A percentile compares a stretch with the other conserved stretches of the same genome.
Evolutionary conservation across 1,140 invertebrate species (phyloP).

Genomic region (Aphis gossypii): DNA sequence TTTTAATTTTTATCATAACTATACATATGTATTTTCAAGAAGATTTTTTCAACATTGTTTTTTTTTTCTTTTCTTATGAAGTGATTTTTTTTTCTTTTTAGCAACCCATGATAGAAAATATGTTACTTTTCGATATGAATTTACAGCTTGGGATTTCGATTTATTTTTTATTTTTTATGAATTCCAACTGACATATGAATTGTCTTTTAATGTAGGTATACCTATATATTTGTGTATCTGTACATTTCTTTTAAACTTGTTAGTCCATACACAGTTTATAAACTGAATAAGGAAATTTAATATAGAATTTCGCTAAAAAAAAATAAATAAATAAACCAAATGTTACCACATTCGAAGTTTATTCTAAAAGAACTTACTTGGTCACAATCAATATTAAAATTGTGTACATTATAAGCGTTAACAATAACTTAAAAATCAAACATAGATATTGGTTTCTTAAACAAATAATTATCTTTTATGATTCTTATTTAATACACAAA

Average conservation of each 20-base stretch:
- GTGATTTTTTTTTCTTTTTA: not conserved
- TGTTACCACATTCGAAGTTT: conserved; percentile 27
- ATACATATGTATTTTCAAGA: not conserved
- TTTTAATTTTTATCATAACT: no score
- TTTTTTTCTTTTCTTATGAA: not conserved
- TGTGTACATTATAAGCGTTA: not conserved
- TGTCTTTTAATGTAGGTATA: not conserved
- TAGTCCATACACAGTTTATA: not conserved
- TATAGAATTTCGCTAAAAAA: not conserved
- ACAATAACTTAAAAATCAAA: not conserved
- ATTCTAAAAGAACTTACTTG: not conserved
- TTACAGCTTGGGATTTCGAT: not conserved
- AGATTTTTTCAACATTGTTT: not conserved
- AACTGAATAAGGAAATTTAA: conserved; percentile 6
- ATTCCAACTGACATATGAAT: not conserved
- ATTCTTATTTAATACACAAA: not conserved
- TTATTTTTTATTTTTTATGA: not conserved
- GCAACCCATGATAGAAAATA: not conserved
- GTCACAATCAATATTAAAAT: conserved; percentile 13
- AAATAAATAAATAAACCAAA: conserved; percentile 9
- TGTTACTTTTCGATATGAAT: conserved; percentile 2
- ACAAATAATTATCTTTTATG: not conserved
- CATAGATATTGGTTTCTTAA: not conserved
- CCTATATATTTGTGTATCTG: not conserved
- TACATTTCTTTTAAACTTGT: not conserved